phyloP scores from a whole-genome alignment of 1,140 invertebrate genomes.

The Anastrepha obliqua region DNA sequence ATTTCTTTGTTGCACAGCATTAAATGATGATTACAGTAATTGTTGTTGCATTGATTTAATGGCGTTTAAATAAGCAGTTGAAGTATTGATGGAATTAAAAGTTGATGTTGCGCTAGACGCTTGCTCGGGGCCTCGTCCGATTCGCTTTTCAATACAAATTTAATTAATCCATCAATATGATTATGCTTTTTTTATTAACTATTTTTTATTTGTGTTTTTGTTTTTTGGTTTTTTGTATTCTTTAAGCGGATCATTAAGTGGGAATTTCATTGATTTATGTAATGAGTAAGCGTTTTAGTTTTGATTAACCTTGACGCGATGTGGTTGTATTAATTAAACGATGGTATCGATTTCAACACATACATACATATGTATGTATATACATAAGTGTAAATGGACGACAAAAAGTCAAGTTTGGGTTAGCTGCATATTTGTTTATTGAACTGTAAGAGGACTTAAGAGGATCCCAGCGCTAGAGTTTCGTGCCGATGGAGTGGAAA shows the following conservation, averaged over 20 bases:
- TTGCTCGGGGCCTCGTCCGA: no score
- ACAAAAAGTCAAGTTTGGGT: no score
- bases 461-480: no score
- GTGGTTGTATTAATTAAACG: not conserved
- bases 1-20: conserved; percentile 16
- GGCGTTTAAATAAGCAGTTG: conserved; percentile 10
- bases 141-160: conserved; percentile 27
- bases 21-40: conserved; percentile 33
- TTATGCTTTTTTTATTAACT: not conserved
- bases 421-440: no score
- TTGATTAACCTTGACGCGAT: not conserved
- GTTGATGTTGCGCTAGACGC: not conserved
- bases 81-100: not conserved
- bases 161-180: conserved; percentile 25
- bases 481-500: no score
- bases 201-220: conserved; percentile 3
- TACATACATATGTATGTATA: not conserved
- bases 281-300: not conserved
- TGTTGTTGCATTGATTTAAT: conserved; percentile 47
- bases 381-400: not conserved
- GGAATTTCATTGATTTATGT: not conserved
- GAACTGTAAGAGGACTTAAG: no score
- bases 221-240: not conserved
- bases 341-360: no score
- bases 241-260: not conserved